Evolutionary conservation across 2,113 vertebrate genomes (phyloP).

Genomic region (Toxostoma redivivum): DNA sequence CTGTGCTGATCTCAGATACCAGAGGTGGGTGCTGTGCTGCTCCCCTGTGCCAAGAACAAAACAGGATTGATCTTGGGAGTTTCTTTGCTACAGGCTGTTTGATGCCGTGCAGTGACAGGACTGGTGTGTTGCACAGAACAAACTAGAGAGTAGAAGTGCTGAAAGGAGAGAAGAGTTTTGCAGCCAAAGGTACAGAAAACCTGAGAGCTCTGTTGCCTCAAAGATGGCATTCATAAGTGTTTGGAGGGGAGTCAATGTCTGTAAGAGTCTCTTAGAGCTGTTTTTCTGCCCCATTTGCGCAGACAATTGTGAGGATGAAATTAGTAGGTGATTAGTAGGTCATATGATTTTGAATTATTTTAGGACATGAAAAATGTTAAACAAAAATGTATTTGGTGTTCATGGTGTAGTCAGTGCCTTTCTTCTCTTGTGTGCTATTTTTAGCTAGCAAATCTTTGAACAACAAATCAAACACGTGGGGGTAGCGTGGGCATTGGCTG

Average conservation of each 20-base stretch:
- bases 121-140: not conserved
- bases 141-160: not conserved
- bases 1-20: not conserved
- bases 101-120: not conserved
- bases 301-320: not conserved
- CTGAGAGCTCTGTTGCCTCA: not conserved
- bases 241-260: not conserved
- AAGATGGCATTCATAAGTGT: not conserved
- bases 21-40: not conserved
- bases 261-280: not conserved
- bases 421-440: not conserved
- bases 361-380: not conserved
- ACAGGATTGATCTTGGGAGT: not conserved
- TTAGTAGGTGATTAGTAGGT: not conserved
- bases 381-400: not conserved
- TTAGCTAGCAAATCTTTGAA: not conserved
- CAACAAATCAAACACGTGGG: rapidly evolving
- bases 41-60: not conserved
- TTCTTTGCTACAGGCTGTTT: not conserved
- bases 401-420: not conserved
- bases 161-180: not conserved
- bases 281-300: not conserved
- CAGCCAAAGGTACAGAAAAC: not conserved
- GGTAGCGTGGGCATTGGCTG: not conserved
- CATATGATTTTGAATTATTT: not conserved